phyloP scores from a whole-genome alignment of 2,888 invertebrate species.

The Philhelius pedissequus region DNA sequence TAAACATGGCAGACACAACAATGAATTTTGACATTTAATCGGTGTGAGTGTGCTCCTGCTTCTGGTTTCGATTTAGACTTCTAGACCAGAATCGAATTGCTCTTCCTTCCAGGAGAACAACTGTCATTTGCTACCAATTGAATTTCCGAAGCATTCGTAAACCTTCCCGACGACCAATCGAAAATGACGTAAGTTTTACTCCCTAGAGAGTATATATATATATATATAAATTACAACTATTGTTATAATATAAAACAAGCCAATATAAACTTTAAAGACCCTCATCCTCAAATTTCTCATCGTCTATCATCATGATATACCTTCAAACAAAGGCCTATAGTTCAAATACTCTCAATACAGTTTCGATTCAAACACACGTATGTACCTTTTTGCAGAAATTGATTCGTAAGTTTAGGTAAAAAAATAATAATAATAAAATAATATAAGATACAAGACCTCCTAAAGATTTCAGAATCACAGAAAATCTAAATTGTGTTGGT shows the following conservation, averaged over 20 bases:
- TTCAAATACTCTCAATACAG: neutral
- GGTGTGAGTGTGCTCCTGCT: no score
- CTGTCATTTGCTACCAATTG: no score
- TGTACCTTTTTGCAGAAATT: slow-evolving; percentile 1
- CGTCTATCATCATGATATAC: neutral
- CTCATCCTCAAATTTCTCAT: no score
- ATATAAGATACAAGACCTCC: slow-evolving; percentile 31
- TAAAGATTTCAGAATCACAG: slow-evolving; percentile 82
- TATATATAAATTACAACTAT: neutral
- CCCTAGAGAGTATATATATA: neutral
- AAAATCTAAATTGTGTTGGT: slow-evolving; percentile 89
- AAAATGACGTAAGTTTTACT: neutral
- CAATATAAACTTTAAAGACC: neutral
- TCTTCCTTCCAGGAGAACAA: no score
- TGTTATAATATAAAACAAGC: neutral
- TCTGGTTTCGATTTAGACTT: no score
- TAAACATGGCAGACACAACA: no score
- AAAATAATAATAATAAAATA: neutral
- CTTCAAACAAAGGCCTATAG: neutral
- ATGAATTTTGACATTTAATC: no score
- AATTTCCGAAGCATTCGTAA: no score
- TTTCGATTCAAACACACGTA: slow-evolving; percentile 23
- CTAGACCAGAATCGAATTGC: no score
- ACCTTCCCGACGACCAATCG: no score
- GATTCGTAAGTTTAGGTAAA: slow-evolving; percentile 21